Conservation (phyloP, 2,113 vertebrate genomes). For the Mus pahari region DNA sequence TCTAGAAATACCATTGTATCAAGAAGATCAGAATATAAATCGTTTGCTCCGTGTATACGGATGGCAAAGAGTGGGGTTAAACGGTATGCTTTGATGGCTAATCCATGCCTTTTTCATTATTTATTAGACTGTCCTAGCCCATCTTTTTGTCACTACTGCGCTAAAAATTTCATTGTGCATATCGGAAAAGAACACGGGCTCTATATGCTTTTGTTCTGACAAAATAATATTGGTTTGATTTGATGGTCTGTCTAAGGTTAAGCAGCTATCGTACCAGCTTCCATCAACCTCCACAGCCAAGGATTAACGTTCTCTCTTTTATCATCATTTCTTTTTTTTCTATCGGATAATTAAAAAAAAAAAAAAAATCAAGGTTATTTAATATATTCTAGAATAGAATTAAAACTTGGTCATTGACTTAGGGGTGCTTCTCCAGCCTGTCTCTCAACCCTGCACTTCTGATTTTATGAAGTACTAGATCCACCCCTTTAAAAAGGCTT, state of each 20-base stretch:
- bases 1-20: not conserved
- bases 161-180: constrained; percentile 22
- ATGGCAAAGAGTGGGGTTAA: not conserved
- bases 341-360: not conserved
- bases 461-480: constrained; percentile 42
- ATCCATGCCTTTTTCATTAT: not conserved
- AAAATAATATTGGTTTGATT: constrained; percentile 15
- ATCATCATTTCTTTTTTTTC: not conserved
- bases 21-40: not conserved
- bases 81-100: not conserved
- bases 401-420: constrained; percentile 51
- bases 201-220: constrained; percentile 6
- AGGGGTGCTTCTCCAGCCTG: constrained; percentile 1
- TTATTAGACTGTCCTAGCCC: not conserved
- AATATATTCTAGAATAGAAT: constrained; percentile 45
- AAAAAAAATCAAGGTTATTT: not conserved
- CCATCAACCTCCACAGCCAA: not conserved
- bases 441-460: constrained; percentile 40
- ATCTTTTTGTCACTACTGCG: not conserved
- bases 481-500: constrained; percentile 33
- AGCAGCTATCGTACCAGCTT: not conserved
- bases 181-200: not conserved
- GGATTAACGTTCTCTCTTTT: not conserved
- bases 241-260: not conserved
- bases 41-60: not conserved